Base-by-base conservation (phyloP, 2,113 vertebrate genomes). In the Ammodytes marinus region DNA sequence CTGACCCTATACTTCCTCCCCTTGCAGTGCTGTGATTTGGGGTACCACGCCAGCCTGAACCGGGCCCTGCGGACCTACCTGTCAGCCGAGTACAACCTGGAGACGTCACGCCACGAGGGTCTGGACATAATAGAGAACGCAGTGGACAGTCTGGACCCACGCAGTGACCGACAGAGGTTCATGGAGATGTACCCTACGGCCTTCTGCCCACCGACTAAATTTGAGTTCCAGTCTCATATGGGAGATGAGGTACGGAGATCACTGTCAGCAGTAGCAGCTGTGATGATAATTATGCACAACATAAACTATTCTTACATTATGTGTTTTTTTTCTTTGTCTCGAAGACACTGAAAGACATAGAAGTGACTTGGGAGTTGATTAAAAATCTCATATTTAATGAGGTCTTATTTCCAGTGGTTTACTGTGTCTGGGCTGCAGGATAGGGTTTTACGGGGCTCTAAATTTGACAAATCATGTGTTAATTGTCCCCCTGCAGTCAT, bases 41-140 rank as follows among this genome's bases (percentile, higher is more conserved):
- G 98, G 63, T 99, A 99, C 89, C 98, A 99, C 0, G 97, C 98
- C 84, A 99, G 97, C 91, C 94, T 99, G 87, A 99, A 99, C 91
- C 96, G 98, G 66, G 97, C 97, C 59, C 89, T 99, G 60, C 96
- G 98, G 89, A 99, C 98, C 3, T 99, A 98, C 89, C 97, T 99
- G 27, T 99, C 98, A 15, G 98, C 98, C 0, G 98, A 99, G 65
- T 99, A 99, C 92, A 99, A 99, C 92, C 96, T 99, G 70, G 98
- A 99, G 95, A 99, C 98, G 2, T 99, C 98, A n/a, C 96, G 98
- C 69, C 98, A 99, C 2, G 98, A 99, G 88, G 98, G 98, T 39
- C 94, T 99, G 45, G 98, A 99, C 94, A 99, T 99, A 82, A 99
- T 99, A 49, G 98, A 99, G 91, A 99, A 98, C 42, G 98, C 98